phyloP scores from a whole-genome alignment of 2,797 vertebrate species.

The Arctocebus calabarensis region DNA sequence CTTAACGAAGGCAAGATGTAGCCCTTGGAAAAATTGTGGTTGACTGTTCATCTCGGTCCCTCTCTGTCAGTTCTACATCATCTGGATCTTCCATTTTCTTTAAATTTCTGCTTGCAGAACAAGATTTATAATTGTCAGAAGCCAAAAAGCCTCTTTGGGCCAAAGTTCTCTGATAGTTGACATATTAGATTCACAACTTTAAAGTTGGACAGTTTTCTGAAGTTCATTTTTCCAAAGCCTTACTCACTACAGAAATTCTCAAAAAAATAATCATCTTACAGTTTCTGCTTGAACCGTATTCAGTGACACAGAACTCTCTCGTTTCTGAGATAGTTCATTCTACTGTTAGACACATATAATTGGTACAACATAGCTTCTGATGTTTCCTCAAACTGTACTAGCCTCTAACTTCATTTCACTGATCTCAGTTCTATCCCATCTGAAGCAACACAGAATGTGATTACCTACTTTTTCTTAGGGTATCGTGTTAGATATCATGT shows the following conservation, averaged over 20 bases:
- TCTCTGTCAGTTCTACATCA: conserved; percentile 72
- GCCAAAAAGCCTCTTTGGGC: background rate
- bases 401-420: background rate
- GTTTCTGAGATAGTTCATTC: background rate
- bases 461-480: background rate
- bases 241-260: conserved; percentile 25
- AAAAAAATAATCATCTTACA: conserved; percentile 1
- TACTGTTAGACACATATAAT: background rate
- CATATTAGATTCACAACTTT: conserved; percentile 32
- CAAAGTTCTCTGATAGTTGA: background rate
- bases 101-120: conserved; percentile 67
- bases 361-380: background rate
- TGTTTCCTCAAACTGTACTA: background rate
- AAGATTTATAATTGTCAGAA: conserved; percentile 73
- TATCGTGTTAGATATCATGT: background rate
- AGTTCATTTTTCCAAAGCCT: conserved; percentile 65
- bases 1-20: conserved; percentile 75
- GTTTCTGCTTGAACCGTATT: conserved; percentile 40
- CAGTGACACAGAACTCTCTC: background rate
- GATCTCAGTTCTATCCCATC: background rate
- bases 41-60: conserved; percentile 68
- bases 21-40: conserved; percentile 69
- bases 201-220: conserved; percentile 35
- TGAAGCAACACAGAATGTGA: background rate
- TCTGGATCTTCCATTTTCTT: conserved; percentile 59